These are phyloP conservation scores for Carollia perspicillata DNA, from an alignment of 2,113 vertebrate species.

Conservation along the genomic window DNA sequence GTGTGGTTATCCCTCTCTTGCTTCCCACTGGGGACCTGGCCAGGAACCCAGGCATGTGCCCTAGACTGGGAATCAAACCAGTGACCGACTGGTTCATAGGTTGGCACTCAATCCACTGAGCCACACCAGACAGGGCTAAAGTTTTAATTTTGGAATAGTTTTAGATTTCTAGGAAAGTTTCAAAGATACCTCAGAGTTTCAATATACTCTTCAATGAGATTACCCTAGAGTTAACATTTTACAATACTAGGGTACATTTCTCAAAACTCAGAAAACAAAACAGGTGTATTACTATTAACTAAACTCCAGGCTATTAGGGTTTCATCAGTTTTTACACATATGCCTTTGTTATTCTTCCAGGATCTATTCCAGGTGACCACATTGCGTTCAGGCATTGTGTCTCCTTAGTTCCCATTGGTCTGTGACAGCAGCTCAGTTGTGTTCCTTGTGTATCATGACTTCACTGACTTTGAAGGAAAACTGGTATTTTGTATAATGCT, in stretches of 20 bases:
- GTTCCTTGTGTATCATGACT: not conserved
- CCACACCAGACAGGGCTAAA: not conserved
- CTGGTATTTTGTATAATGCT: not conserved
- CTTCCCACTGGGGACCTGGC: no score
- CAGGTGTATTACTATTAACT: not conserved
- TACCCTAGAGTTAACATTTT: not conserved
- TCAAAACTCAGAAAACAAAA: not conserved
- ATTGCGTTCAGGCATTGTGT: not conserved
- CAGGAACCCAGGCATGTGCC: no score
- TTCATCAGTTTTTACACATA: not conserved
- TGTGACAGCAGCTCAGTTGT: not conserved
- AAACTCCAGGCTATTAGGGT: not conserved
- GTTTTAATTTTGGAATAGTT: not conserved
- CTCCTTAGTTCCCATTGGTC: not conserved
- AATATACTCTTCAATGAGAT: not conserved
- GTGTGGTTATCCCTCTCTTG: no score
- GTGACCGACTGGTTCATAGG: fast-evolving
- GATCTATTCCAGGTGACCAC: not conserved
- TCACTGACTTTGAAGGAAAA: not conserved
- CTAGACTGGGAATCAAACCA: no score
- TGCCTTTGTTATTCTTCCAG: not conserved
- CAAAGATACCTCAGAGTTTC: not conserved
- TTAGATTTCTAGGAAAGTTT: not conserved
- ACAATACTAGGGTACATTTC: not conserved
- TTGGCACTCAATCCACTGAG: no score